Conservation (phyloP, 30 jellyfish, hydroid and myxozoan species). For the Turritopsis dohrnii region DNA sequence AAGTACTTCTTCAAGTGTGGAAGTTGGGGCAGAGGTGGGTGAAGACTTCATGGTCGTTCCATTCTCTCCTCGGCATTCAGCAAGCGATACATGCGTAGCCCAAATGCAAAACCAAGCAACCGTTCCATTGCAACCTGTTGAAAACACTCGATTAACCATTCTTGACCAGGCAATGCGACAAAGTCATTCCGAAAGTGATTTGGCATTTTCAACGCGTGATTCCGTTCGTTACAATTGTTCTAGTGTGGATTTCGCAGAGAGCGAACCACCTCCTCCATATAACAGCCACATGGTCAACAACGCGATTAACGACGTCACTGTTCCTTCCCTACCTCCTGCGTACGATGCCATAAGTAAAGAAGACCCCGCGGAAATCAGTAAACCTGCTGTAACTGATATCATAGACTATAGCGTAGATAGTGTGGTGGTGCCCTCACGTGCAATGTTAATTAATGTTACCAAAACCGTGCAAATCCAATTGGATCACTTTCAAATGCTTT, state of each 20-base stretch:
- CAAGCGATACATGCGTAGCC: not conserved
- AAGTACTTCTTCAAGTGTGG: slow-evolving; percentile 12
- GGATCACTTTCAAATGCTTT: slow-evolving; percentile 89
- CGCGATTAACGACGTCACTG: slow-evolving; percentile 3
- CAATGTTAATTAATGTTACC: slow-evolving; percentile 47
- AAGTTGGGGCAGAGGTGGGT: not conserved
- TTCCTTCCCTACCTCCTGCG: slow-evolving; percentile 38
- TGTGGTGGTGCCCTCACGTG: slow-evolving; percentile 23
- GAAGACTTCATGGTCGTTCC: not conserved
- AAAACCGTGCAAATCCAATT: slow-evolving; percentile 64
- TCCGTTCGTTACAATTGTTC: not conserved
- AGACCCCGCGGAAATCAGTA: slow-evolving; percentile 12
- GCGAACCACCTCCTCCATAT: slow-evolving; percentile 52
- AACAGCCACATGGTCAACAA: not conserved
- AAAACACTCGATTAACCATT: not conserved
- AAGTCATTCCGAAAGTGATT: slow-evolving; percentile 72
- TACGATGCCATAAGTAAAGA: slow-evolving; percentile 22
- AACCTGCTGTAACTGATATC: slow-evolving; percentile 12
- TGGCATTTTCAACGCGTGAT: slow-evolving; percentile 24
- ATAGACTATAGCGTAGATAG: not conserved
- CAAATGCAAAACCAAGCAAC: not conserved
- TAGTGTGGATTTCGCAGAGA: slow-evolving; percentile 10
- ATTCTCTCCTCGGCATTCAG: slow-evolving; percentile 13
- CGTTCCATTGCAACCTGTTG: not conserved
- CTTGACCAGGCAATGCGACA: slow-evolving; percentile 32